phyloP scores from a whole-genome alignment of 2,797 vertebrate genomes.

The Caiman crocodilus region DNA sequence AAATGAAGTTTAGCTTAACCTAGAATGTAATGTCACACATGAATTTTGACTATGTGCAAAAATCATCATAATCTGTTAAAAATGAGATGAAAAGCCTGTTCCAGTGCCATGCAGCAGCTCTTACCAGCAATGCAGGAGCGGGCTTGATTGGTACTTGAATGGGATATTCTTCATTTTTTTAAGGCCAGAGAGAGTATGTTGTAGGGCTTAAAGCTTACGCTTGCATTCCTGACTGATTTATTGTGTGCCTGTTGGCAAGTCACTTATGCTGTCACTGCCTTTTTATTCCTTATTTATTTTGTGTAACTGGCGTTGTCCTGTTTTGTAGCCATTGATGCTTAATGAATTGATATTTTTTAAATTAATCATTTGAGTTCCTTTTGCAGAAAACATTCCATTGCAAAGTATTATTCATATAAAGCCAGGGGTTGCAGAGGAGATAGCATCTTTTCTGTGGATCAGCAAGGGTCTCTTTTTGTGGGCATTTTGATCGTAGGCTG shows the following conservation, averaged over 20 bases:
- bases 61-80: neutral
- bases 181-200: neutral
- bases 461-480: neutral
- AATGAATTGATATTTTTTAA: neutral
- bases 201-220: neutral
- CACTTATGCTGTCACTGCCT: neutral
- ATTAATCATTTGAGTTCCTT: neutral
- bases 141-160: accelerated
- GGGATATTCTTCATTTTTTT: accelerated
- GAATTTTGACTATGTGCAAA: neutral
- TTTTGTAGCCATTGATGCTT: neutral
- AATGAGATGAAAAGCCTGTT: neutral
- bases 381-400: neutral
- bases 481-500: neutral
- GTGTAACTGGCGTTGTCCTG: neutral
- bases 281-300: neutral
- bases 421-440: neutral
- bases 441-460: neutral
- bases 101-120: neutral
- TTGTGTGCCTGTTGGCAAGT: neutral
- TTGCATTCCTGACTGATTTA: neutral
- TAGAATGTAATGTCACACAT: neutral
- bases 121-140: neutral
- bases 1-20: neutral
- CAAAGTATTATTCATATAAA: neutral